These are phyloP conservation scores for Argentina silus DNA, from an alignment of 2,797 vertebrate genomes.

Conservation along the genomic window DNA sequence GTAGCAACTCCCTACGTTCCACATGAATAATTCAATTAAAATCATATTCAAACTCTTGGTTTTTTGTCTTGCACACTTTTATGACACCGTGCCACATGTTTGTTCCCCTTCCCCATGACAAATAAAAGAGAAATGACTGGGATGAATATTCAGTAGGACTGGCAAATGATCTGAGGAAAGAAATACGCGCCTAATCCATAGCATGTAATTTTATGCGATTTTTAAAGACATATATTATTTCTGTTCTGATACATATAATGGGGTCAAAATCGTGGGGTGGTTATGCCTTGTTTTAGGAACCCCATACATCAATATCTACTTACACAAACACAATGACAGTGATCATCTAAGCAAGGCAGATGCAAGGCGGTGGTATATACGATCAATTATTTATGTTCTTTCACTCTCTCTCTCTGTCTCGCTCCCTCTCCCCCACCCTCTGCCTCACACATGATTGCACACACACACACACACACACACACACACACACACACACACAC, in stretches of 20 bases:
- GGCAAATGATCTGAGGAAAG: constrained; percentile 52
- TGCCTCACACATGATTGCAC: constrained; percentile 43
- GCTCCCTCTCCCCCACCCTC: constrained; percentile 54
- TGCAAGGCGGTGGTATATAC: constrained; percentile 66
- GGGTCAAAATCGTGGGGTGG: constrained; percentile 60
- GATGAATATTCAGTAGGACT: constrained; percentile 63
- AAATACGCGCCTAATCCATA: constrained; percentile 47
- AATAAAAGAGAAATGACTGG: constrained; percentile 39
- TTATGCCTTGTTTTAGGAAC: constrained; percentile 42
- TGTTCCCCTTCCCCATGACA: constrained; percentile 29
- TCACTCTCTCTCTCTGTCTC: constrained; percentile 49
- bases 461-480: constrained; percentile 11
- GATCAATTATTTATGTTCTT: constrained; percentile 78
- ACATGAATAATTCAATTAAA: constrained; percentile 42
- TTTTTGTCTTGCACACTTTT: constrained; percentile 27
- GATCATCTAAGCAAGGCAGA: constrained; percentile 50
- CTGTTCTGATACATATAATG: constrained; percentile 57
- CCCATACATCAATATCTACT: constrained; percentile 61
- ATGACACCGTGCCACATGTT: constrained; percentile 41
- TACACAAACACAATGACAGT: constrained; percentile 66
- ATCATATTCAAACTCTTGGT: constrained; percentile 34
- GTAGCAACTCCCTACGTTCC: constrained; percentile 20
- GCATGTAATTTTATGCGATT: constrained; percentile 37
- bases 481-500: background rate
- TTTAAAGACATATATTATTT: constrained; percentile 47